Percentiles rank a stretch among this genome's conserved stretches.
Conservation (phyloP, 2,888 invertebrate species). For the Amblyjoppa fuscipennis region DNA sequence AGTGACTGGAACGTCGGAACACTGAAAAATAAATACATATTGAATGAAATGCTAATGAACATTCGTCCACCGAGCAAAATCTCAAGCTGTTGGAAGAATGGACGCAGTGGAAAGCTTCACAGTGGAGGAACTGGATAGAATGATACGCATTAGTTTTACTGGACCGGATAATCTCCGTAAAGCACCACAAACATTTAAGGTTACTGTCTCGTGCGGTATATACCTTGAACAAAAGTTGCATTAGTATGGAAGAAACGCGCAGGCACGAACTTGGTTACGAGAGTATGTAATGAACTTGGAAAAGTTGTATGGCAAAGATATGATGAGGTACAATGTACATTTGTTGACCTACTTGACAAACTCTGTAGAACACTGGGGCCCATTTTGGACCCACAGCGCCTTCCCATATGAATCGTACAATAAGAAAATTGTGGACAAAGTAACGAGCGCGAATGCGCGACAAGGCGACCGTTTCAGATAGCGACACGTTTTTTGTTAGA, state of each 20-base stretch:
- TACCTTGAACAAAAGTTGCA: constrained; percentile 7
- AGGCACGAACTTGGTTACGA: not conserved
- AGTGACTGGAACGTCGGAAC: not conserved
- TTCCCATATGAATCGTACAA: constrained; percentile 31
- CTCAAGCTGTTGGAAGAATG: not conserved
- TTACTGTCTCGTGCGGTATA: constrained; percentile 15
- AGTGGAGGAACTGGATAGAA: constrained; percentile 43
- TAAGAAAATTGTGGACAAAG: not conserved
- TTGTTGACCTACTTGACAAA: constrained; percentile 33
- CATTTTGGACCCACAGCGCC: constrained; percentile 29
- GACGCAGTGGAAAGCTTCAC: constrained; percentile 43
- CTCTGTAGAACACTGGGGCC: not conserved
- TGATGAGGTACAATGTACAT: constrained; percentile 31
- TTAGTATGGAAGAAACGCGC: not conserved
- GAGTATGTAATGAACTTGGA: constrained; percentile 6
- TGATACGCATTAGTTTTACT: constrained; percentile 5
- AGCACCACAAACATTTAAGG: not conserved
- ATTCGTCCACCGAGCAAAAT: constrained; percentile 29
- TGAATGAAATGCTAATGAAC: not conserved
- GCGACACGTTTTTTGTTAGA: too few species aligned
- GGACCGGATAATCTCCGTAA: constrained; percentile 2
- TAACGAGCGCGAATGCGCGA: constrained; percentile 9
- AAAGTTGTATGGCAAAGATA: not conserved
- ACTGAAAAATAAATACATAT: constrained; percentile 3
- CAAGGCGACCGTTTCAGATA: not conserved